Evolutionary conservation across 2,888 invertebrate genomes (phyloP), one percentile per base, ranked within the genome.

Genomic region (Pachymerium ferrugineum): DNA sequence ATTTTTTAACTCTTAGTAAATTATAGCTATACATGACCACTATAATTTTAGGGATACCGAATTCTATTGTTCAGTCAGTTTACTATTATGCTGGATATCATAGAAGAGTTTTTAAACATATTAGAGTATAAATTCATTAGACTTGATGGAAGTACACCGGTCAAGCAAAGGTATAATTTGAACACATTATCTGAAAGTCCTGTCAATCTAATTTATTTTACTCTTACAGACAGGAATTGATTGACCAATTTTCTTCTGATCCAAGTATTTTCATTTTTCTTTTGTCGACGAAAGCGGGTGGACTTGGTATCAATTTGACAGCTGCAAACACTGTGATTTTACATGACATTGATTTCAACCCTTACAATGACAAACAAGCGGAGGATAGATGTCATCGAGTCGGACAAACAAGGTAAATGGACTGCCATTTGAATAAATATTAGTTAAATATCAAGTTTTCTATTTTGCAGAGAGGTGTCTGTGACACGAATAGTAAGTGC

Each of bases 261-360:
- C 80, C 84, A 1, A 88, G 88, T 74, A 91, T 96, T 79, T 95
- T 94, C 83, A 87, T 94, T 78, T 97, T 97, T 84, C 86, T 97
- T 75, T 83, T 97, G 78, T 95, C 96, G 4, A 97, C 97, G 0
- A 89, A 88, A 81, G 97, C 97, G 0, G 97, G 97, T 33, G 98
- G 97, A n/a, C 86, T 96, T 72, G 96, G 96, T 74, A 95, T 96
- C 80, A 96, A 96, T 85, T 86, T 96, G 77, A 94, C 94, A 0
- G 89, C 94, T 0, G 97, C 98, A 0, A 96, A 97, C 84, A 93
- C 93, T 12, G 97, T 97, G 78, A 90, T 96, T 79, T 90, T 98
- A 77, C 97, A 98, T 82, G 98, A 98, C 81, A 94, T 97, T 72
- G 98, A 98, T 85, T 97, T 95, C 83, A 98, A 98, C 85, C 97